phyloP scores from a whole-genome alignment of 92 coral and sea anemone species.

The Diadumene lineata region DNA sequence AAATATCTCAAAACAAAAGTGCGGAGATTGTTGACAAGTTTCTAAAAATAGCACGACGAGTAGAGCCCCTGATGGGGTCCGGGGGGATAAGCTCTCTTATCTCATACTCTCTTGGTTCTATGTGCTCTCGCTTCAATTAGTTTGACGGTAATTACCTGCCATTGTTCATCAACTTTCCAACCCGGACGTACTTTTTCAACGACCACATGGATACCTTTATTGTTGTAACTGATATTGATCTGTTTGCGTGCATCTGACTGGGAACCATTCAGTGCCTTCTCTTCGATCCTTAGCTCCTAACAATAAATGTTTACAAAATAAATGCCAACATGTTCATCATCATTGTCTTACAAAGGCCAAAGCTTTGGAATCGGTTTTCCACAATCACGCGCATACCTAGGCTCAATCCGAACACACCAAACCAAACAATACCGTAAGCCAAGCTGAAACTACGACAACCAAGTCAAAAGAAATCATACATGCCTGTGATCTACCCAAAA shows the following conservation, averaged over 20 bases:
- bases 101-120: not conserved
- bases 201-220: not conserved
- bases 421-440: too few relatives aligned
- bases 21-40: too few relatives aligned
- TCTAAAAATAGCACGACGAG: too few relatives aligned
- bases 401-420: too few relatives aligned
- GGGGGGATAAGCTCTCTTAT: too few relatives aligned
- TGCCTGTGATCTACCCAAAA: too few relatives aligned
- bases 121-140: not conserved
- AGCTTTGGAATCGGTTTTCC: not conserved
- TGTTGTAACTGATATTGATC: conserved; percentile 12
- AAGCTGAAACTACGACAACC: too few relatives aligned
- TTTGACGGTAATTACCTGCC: conserved; percentile 14
- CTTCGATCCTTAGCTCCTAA: conserved; percentile 12
- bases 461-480: too few relatives aligned
- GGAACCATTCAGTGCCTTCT: conserved; percentile 16
- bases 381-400: too few relatives aligned
- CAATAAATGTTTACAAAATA: not conserved
- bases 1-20: too few relatives aligned
- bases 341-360: not conserved
- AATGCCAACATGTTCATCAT: not conserved
- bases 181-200: not conserved
- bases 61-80: too few relatives aligned
- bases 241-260: conserved; percentile 22
- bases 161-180: not conserved